Percentiles rank a stretch among this genome's conserved stretches.
phyloP scores from a whole-genome alignment of 2,888 invertebrate species.

The Zaprionus obscuricornis region DNA sequence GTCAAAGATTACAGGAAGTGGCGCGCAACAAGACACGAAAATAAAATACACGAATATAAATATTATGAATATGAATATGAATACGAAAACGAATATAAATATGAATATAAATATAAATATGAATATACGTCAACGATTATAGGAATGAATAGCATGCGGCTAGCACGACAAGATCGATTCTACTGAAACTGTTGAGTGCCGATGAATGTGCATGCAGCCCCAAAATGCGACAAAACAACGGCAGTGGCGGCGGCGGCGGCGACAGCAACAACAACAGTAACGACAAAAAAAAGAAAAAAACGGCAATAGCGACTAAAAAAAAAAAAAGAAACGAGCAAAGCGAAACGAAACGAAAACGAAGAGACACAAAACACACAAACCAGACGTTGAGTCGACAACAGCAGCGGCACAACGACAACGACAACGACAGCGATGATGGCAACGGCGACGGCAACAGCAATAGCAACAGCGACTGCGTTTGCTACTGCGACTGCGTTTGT shows the following conservation, averaged over 20 bases:
- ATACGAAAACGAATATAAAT: too few species aligned
- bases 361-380: too few species aligned
- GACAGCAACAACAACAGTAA: conserved; percentile 10
- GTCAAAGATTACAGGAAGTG: conserved; percentile 5
- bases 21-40: conserved; percentile 23
- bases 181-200: conserved; percentile 72
- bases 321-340: conserved; percentile 11
- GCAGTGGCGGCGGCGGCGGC: conserved; percentile 22
- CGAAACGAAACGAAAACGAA: too few species aligned
- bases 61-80: too few species aligned
- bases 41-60: too few species aligned
- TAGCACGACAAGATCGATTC: conserved; percentile 83
- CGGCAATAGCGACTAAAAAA: conserved; percentile 1
- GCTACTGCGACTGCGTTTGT: conserved; percentile 2
- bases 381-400: conserved; percentile 18
- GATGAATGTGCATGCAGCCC: conserved; percentile 54
- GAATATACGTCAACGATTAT: too few species aligned
- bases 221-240: conserved; percentile 41
- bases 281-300: conserved; percentile 15
- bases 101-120: too few species aligned
- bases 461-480: conserved; percentile 27
- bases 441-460: conserved; percentile 41
- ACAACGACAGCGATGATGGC: conserved; percentile 12
- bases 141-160: conserved; percentile 67
- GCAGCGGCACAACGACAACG: conserved; percentile 15